Evolutionary conservation across 2,113 vertebrate species (phyloP).

Genomic region (human (Homo sapiens)): DNA sequence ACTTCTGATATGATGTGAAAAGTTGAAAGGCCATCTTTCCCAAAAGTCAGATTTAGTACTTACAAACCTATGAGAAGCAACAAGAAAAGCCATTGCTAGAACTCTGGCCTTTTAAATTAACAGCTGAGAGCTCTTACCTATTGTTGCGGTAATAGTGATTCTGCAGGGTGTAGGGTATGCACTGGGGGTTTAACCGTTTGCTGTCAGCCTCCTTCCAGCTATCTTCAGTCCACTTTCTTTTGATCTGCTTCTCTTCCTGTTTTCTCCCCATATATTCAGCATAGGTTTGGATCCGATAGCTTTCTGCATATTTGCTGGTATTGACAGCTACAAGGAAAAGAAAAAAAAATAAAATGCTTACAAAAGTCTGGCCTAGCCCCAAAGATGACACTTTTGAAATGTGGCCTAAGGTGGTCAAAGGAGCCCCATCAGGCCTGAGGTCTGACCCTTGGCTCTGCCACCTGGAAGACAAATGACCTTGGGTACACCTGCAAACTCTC

Average conservation of each 20-base stretch:
- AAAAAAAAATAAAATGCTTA: not conserved
- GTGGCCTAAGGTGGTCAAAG: not conserved
- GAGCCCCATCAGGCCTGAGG: not conserved
- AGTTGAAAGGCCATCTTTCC: not conserved
- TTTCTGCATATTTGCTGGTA: constrained; percentile 98
- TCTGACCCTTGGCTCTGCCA: not conserved
- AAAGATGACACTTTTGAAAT: not conserved
- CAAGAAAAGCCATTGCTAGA: not conserved
- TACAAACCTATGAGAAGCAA: not conserved
- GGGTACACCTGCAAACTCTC: not conserved
- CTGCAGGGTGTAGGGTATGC: constrained; percentile 73
- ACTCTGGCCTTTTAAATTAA: not conserved
- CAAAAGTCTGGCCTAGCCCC: not conserved
- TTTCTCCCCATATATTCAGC: constrained; percentile 93
- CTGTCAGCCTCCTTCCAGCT: constrained; percentile 90
- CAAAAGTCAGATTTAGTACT: constrained; percentile 36
- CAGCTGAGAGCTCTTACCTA: constrained; percentile 77
- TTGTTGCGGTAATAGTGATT: constrained; percentile 77
- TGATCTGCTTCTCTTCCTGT: constrained; percentile 87
- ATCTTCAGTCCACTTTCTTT: constrained; percentile 91
- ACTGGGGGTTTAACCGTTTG: constrained; percentile 82
- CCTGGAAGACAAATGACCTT: not conserved
- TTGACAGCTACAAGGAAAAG: constrained; percentile 90
- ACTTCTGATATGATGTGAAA: not conserved
- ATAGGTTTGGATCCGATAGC: constrained; percentile 98